phyloP scores from a whole-genome alignment of 2,113 vertebrate species.

The Dryoscopus gambensis region DNA sequence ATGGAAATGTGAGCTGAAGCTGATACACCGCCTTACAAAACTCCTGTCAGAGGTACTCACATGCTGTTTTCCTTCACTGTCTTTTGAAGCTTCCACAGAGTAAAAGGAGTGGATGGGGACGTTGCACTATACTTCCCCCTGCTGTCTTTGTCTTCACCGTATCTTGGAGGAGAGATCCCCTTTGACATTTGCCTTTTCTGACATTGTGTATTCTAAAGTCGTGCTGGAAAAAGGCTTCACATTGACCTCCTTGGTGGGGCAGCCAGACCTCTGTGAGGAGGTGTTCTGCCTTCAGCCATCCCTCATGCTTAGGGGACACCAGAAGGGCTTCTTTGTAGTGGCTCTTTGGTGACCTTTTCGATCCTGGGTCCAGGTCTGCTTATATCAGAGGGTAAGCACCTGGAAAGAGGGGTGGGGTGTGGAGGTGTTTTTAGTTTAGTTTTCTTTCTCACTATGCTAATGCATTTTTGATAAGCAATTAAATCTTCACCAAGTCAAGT shows the following conservation, averaged over 20 bases:
- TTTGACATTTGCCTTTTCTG: not conserved
- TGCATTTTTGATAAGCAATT: not conserved
- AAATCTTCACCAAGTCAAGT: not conserved
- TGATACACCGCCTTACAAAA: not conserved
- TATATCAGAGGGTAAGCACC: not conserved
- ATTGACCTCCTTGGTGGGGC: not conserved
- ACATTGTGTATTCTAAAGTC: accelerated
- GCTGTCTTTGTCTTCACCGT: not conserved
- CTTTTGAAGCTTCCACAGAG: not conserved
- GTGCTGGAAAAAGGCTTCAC: not conserved
- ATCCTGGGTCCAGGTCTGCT: not conserved
- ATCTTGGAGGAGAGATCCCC: not conserved
- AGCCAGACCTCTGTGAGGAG: not conserved
- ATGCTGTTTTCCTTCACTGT: not conserved
- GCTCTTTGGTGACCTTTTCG: not conserved
- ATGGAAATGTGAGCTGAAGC: not conserved
- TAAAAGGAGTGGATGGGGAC: not conserved
- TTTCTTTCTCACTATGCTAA: not conserved
- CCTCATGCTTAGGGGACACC: accelerated
- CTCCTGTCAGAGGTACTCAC: not conserved
- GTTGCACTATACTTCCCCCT: not conserved
- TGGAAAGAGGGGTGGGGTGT: accelerated
- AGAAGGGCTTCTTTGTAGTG: not conserved
- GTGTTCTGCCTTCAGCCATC: not conserved
- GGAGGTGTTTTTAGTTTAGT: accelerated